Evolutionary conservation across 2,888 invertebrate species (phyloP), one percentile per base, ranked within the genome.

Genomic region (Morinoia aosen): DNA sequence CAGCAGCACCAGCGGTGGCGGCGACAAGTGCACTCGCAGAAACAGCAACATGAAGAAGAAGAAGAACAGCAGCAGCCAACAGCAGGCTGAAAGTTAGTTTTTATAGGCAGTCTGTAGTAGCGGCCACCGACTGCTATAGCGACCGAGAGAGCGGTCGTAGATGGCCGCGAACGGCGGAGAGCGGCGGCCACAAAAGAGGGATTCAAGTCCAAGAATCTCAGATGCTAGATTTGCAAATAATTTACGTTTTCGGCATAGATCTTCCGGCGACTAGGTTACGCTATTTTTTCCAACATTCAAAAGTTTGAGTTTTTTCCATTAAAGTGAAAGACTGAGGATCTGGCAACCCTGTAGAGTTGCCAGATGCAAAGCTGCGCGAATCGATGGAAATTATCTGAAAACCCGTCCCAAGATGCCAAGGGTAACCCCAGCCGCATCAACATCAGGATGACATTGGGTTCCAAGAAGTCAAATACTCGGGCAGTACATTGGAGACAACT

Each of bases 61-160:
- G 61, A 61, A 61, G 88, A 88, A 48, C 48, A 48, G 88, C n/a
- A 88, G 40, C 88, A 88, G 88, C 16, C 48, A 48, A 25, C 90
- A 16, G 10, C 90, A 90, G 40, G 90, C 11, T 90, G 39, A 90
- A 39, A 76, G 90, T 25, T 39, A 39, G 40, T 90, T 90, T 90
- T 90, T 90, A 90, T 90, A 10, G 48, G 90, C 25, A 12, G 90
- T 90, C 90, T 90, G 90, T 90, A 90, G 90, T 48, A 90, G 90
- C 40, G 40, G 40, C 90, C 25, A 40, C 40, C 40, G 90, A 40
- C 40, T 90, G 90, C 90, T 90, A 90, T 90, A 90, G 90, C 76
- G 76, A 33, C 25, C 76, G 48, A 48, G 48, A 2, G 48, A 48
- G 48, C 48, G 48, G 48, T 5, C 48, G 76, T 61, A 61, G 61